phyloP scores from a whole-genome alignment of 23 tunicate species.

The Halocynthia roretzi region DNA sequence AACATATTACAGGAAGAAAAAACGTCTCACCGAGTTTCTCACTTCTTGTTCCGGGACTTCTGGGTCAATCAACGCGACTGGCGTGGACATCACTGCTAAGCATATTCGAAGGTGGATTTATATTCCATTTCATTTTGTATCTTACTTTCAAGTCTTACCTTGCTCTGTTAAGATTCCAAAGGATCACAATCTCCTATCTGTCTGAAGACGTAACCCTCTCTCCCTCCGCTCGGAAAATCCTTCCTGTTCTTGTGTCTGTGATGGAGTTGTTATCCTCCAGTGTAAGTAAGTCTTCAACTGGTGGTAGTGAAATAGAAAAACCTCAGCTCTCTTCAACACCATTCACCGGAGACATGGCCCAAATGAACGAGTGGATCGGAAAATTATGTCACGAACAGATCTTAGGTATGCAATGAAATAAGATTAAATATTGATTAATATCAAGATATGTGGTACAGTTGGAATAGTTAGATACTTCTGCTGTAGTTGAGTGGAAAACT shows the following conservation, averaged over 20 bases:
- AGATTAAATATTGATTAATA: too few species aligned
- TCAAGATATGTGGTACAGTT: too few species aligned
- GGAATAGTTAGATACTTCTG: too few species aligned
- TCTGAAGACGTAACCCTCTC: constrained; percentile 37
- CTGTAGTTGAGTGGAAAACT: too few species aligned
- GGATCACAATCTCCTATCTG: constrained; percentile 40
- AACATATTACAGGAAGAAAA: constrained; percentile 17
- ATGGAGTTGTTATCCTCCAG: constrained; percentile 1
- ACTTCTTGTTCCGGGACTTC: constrained; percentile 4
- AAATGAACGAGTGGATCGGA: constrained; percentile 23
- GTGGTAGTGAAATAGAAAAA: background rate
- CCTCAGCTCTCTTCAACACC: constrained; percentile 9
- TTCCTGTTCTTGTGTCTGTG: constrained; percentile 13
- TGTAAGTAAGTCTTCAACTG: background rate
- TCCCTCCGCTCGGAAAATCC: constrained; percentile 17
- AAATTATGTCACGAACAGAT: constrained; percentile 16
- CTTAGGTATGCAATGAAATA: background rate
- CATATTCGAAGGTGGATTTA: constrained; percentile 1
- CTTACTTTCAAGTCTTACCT: background rate
- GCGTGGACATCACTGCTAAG: background rate
- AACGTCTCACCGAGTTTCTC: constrained; percentile 17
- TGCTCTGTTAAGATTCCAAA: constrained; percentile 31
- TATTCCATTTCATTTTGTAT: background rate
- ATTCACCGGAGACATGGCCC: background rate
- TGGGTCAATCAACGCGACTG: background rate